Base-by-base conservation (phyloP, 2,797 vertebrate species). In the Manis pentadactyla region DNA sequence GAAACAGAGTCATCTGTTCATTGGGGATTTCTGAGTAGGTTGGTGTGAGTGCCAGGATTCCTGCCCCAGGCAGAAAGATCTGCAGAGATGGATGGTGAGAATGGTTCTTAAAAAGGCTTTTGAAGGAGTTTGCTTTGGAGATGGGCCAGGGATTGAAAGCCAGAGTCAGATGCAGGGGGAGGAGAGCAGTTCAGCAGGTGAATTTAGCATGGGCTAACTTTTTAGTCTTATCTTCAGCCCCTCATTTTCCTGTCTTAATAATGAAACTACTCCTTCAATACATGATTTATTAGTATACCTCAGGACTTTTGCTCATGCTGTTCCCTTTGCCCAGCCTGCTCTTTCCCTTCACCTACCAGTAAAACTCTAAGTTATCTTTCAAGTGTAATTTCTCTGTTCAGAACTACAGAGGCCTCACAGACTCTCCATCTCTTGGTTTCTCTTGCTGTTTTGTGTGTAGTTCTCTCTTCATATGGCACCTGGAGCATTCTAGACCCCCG, bases 101-200 rank as follows among this genome's bases (percentile, higher is more conserved):
- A 61, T 34, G 74, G 5, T 63, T 96, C 86, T 96, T 63, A 25
- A 66, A 39, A 81, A 87, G 77, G 27, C 19, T 84, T 78, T 74
- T 89, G 83, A 78, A 95, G 87, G 87, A 79, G 57, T 94, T 88
- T 88, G 71, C 71, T 8, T 7, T 61, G 23, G 89, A 88, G 59
- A 79, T 31, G n/a, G 25, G 39, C 59, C 77, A 92, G 66, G 19
- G 53, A 90, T 13, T 69, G 15, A 9, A 71, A 66, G 34, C 77
- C 79, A 73, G 64, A 25, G 0, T 7, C 31, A 78, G 46, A 46
- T 69, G 63, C 53, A 42, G 61, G 17, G 61, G 14, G 11, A 15
- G 69, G 49, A 77, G 39, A 78, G 9, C 39, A 78, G 49, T 34
- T 49, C 3, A 3, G 87, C 37, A 59, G 73, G 82, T 88, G 59